Evolutionary conservation across 2,888 invertebrate species (phyloP).

Genomic region (Neoscelio sp.): DNA sequence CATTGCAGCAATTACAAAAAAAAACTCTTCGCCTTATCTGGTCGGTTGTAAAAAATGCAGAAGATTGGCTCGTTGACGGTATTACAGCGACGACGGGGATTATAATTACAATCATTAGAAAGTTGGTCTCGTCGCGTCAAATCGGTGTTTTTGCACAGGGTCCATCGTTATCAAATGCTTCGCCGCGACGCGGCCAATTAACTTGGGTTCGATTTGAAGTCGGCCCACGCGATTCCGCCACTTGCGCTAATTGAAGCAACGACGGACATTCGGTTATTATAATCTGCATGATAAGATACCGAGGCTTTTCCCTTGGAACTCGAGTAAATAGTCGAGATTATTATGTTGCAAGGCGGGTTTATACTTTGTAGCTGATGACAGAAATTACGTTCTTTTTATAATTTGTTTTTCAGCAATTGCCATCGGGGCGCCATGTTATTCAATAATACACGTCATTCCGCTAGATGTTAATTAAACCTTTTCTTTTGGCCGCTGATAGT

Average conservation of each 20-base stretch:
- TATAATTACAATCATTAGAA: conserved; percentile 68
- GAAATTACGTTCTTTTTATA: conserved; percentile 55
- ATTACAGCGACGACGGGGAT: conserved; percentile 31
- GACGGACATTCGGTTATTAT: conserved; percentile 56
- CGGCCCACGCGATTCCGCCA: conserved; percentile 68
- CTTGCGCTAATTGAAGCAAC: conserved; percentile 68
- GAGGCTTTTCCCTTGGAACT: conserved; percentile 24
- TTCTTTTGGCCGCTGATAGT: conserved; percentile 11
- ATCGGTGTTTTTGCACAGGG: conserved; percentile 32
- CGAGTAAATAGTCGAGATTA: conserved; percentile 52
- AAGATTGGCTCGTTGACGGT: conserved; percentile 34
- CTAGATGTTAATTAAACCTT: conserved; percentile 33
- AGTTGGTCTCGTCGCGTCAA: conserved; percentile 45
- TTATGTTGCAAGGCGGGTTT: conserved; percentile 34
- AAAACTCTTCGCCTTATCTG: too few relatives aligned
- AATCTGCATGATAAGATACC: conserved; percentile 55
- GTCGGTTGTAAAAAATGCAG: background rate
- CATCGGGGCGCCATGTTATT: conserved; percentile 36
- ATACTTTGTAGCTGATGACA: conserved; percentile 51
- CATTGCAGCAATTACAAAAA: background rate
- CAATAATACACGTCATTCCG: conserved; percentile 27
- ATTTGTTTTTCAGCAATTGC: conserved; percentile 43
- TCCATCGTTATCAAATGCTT: conserved; percentile 63
- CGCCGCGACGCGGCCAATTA: conserved; percentile 63
- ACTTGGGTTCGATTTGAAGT: conserved; percentile 59